Percentiles rank a stretch among this genome's conserved stretches.
phyloP scores from a whole-genome alignment of 2,888 invertebrate genomes.

The Siphonodentalium dalli region DNA sequence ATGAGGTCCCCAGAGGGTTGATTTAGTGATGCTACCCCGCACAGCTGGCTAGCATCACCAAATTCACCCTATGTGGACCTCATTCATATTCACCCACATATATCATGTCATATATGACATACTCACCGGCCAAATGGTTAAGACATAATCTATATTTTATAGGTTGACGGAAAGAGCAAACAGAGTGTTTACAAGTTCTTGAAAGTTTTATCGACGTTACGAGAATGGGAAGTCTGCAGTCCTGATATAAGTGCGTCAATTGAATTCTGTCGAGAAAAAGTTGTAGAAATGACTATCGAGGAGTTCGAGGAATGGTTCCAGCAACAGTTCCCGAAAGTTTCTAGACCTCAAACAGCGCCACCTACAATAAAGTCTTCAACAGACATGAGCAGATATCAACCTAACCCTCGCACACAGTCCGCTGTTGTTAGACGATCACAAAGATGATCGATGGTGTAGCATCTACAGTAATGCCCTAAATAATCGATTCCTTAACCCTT shows the following conservation, averaged over 20 bases:
- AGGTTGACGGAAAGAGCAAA: constrained; percentile 60
- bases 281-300: constrained; percentile 61
- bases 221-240: constrained; percentile 63
- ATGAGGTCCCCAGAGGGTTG: too few species aligned
- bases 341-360: constrained; percentile 57
- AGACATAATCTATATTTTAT: constrained; percentile 16
- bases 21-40: too few species aligned
- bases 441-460: too few species aligned
- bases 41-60: too few species aligned
- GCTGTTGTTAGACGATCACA: too few species aligned
- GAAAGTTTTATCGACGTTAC: constrained; percentile 54
- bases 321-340: constrained; percentile 54
- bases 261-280: constrained; percentile 62
- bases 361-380: too few species aligned
- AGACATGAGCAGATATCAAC: too few species aligned
- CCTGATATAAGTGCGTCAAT: constrained; percentile 63
- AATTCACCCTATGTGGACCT: too few species aligned
- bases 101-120: neutral
- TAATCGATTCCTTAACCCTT: too few species aligned
- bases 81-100: too few species aligned
- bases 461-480: too few species aligned
- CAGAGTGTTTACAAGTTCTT: constrained; percentile 61
- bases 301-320: constrained; percentile 64
- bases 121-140: neutral
- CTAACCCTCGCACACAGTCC: too few species aligned